Percentiles rank a stretch among this genome's conserved stretches.
These are phyloP conservation scores for Bedellia somnulentella DNA, from an alignment of 2,888 invertebrate genomes.

Conservation along the genomic window DNA sequence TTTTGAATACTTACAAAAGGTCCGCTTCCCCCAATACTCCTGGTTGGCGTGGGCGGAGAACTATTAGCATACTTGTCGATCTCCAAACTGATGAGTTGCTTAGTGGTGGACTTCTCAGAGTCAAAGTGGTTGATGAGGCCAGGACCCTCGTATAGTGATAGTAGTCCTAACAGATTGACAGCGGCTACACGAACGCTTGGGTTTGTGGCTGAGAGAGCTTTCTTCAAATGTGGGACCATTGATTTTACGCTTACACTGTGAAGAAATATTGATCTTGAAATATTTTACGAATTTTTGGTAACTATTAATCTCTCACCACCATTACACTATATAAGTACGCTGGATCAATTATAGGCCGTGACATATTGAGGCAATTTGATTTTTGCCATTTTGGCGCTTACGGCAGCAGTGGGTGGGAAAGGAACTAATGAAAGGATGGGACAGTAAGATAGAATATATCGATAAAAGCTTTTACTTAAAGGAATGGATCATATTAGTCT, in stretches of 20 bases:
- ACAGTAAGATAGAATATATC: no score
- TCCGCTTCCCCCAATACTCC: no score
- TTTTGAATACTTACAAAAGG: no score
- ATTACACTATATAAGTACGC: conserved; percentile 1
- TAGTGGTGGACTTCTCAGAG: conserved; percentile 80
- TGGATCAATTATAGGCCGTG: no score
- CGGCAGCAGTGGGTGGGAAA: no score
- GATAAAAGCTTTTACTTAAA: no score
- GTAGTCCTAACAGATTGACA: conserved; percentile 71
- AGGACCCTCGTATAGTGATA: conserved; percentile 82
- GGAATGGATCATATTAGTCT: no score
- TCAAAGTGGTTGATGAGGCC: conserved; percentile 78
- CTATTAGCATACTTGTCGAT: conserved; percentile 79
- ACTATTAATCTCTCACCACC: conserved; percentile 2
- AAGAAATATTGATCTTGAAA: conserved; percentile 8
- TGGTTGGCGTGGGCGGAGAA: conserved; percentile 73
- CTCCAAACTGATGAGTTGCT: conserved; percentile 83
- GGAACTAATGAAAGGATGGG: no score
- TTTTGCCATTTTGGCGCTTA: no score
- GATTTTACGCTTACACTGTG: conserved; percentile 69
- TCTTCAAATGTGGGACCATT: conserved; percentile 77
- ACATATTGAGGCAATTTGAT: no score
- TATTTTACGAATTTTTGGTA: background rate
- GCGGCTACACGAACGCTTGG: conserved; percentile 80
- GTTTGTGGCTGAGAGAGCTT: conserved; percentile 82